Percentiles rank a stretch among this genome's conserved stretches.
These are phyloP conservation scores for Anthoscopus minutus DNA, from an alignment of 2,113 vertebrate genomes.

Conservation along the genomic window DNA sequence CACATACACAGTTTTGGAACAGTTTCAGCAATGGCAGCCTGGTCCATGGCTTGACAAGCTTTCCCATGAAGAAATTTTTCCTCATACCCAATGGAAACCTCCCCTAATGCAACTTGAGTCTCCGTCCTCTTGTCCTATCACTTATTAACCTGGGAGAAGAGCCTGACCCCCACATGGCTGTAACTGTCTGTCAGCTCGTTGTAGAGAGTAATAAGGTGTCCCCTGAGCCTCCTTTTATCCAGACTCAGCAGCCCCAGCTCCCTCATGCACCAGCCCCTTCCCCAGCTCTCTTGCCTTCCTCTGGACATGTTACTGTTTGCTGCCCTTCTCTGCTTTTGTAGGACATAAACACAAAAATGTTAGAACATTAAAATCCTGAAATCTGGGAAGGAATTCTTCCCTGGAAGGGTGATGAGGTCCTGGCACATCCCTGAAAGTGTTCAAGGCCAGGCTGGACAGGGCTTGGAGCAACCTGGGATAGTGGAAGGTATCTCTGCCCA, in stretches of 20 bases:
- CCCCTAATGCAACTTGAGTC: no score
- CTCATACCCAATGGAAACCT: neutral
- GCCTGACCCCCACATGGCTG: no score
- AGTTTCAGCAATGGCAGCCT: neutral
- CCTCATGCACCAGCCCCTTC: neutral
- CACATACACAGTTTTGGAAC: neutral
- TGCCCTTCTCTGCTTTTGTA: neutral
- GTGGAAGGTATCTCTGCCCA: neutral
- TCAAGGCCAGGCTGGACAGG: rapidly evolving
- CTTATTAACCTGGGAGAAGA: neutral
- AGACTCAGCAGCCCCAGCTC: neutral
- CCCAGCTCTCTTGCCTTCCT: neutral
- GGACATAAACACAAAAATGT: neutral
- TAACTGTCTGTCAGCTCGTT: neutral
- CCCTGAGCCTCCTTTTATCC: neutral
- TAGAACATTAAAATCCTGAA: neutral
- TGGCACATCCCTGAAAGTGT: neutral
- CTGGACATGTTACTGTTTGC: neutral
- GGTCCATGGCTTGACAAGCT: neutral
- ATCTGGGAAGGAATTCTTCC: neutral
- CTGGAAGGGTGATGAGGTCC: neutral
- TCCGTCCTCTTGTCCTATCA: neutral
- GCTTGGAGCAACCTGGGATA: neutral
- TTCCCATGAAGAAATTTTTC: neutral
- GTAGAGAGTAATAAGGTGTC: neutral